Evolutionary conservation across 2,797 vertebrate species (phyloP).

Genomic region (Setipinna tenuifilis): DNA sequence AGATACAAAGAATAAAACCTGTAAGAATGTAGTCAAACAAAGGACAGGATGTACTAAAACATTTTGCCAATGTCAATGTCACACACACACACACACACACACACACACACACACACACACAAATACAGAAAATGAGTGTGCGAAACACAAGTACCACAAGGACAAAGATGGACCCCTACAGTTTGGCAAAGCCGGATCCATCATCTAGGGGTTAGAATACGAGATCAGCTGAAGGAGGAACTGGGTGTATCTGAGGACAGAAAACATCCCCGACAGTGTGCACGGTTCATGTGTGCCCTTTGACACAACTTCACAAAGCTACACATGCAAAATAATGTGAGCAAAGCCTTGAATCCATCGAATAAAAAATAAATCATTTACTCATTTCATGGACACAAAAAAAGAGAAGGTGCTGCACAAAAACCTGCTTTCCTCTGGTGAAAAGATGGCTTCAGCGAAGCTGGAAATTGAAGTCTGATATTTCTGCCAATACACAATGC

Average conservation of each 20-base stretch:
- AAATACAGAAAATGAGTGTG: too few relatives aligned
- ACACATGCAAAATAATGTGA: neutral
- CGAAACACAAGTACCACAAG: too few relatives aligned
- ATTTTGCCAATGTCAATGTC: neutral
- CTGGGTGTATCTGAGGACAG: neutral
- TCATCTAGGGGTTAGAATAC: too few relatives aligned
- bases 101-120: too few relatives aligned
- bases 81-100: slow-evolving; percentile 30
- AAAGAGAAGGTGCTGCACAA: neutral
- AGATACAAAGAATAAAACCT: too few relatives aligned
- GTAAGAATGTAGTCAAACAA: too few relatives aligned
- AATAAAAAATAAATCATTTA: neutral
- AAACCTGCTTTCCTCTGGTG: neutral
- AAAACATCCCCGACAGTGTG: too few relatives aligned
- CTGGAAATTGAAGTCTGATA: neutral
- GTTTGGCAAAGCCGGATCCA: too few relatives aligned
- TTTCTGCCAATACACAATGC: neutral
- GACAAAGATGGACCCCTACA: too few relatives aligned
- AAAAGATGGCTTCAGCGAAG: neutral
- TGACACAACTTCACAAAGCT: neutral
- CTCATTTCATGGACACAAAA: neutral
- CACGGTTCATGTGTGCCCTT: neutral
- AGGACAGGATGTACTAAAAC: too few relatives aligned
- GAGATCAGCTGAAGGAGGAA: too few relatives aligned
- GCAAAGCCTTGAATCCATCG: neutral